Base-by-base conservation (phyloP, 2,888 invertebrate genomes). In the Cyaniris semiargus region DNA sequence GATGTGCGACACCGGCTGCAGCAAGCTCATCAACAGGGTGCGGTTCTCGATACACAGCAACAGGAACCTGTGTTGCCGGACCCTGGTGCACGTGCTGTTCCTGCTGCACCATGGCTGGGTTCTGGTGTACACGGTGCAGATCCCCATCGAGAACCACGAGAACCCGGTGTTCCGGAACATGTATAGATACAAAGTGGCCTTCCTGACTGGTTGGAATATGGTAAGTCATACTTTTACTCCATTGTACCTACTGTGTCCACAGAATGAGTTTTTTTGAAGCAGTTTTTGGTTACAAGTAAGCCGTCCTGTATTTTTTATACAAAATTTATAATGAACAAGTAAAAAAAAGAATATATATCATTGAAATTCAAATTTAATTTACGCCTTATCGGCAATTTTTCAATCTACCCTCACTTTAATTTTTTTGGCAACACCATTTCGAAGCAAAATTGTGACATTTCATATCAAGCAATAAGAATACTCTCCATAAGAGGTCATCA, bases 131-230 rank as follows among this genome's bases (percentile, higher is more conserved):
- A 53, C 74, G 23, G 23, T 48, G 18, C 48, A 48, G 23, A 74
- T 74, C 23, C 27, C 48, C 13, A 27, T 74, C 18, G 53, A 74
- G 18, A 18, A 48, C 27, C 48, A 74, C 27, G 74, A 74, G 74
- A 74, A 74, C 48, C 74, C 48, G 15, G 23, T 53, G 48, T 74
- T 74, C 27, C 44, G 7, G 10, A 74, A 18, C 53, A 74, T 74
- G 74, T 74, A 31, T 15, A 74, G 5, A 53, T 74, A 74, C 8
- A 74, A 74, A 27, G 48, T 27, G 23, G 74, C 74, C 1, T 74
- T 74, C 23, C 23, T 74, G 3, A 74, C 74, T 7, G 74, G 23
- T 7, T 74, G 74, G 74, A 74, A 74, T 27, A 74, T 74, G 74
- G 74, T 74, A 27, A 74, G 53, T 48, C 5, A 53, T 18, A 27